Conservation (phyloP, 2,888 invertebrate species). For the Andrena fulva region DNA sequence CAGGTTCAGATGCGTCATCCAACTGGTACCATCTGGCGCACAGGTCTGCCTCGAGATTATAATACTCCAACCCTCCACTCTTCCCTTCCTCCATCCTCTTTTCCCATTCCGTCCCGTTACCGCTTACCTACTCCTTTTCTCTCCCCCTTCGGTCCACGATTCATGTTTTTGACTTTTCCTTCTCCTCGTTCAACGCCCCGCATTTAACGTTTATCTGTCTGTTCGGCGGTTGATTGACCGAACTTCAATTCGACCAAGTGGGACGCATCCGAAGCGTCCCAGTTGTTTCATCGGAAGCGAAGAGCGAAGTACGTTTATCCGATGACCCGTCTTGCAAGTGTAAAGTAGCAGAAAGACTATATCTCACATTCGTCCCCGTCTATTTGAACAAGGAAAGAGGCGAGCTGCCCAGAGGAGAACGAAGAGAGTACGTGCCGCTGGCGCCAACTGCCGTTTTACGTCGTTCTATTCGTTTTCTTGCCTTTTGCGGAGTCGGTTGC, state of each 20-base stretch:
- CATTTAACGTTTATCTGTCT: background rate
- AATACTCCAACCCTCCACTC: constrained; percentile 48
- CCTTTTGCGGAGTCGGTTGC: constrained; percentile 69
- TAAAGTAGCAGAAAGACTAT: background rate
- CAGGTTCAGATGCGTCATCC: constrained; percentile 73
- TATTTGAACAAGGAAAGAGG: constrained; percentile 25
- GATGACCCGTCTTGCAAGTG: background rate
- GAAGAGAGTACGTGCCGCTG: constrained; percentile 76
- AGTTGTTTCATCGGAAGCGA: background rate
- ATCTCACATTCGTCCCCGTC: constrained; percentile 18
- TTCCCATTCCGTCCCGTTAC: constrained; percentile 5
- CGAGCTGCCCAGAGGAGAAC: background rate
- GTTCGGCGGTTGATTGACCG: too few relatives aligned
- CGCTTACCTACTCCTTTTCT: background rate
- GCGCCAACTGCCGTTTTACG: constrained; percentile 75
- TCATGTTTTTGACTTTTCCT: background rate
- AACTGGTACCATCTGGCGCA: constrained; percentile 76
- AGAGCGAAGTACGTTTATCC: background rate
- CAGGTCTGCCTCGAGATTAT: constrained; percentile 67
- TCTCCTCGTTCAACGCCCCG: background rate
- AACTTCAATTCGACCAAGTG: background rate
- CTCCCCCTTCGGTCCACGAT: constrained; percentile 18
- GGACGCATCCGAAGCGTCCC: background rate
- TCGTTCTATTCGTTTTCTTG: constrained; percentile 71
- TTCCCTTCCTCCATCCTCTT: constrained; percentile 20